A percentile compares a stretch with the other conserved stretches of the same genome.
Conservation (phyloP, 2,888 invertebrate species). For the Drosophila prolongata region DNA sequence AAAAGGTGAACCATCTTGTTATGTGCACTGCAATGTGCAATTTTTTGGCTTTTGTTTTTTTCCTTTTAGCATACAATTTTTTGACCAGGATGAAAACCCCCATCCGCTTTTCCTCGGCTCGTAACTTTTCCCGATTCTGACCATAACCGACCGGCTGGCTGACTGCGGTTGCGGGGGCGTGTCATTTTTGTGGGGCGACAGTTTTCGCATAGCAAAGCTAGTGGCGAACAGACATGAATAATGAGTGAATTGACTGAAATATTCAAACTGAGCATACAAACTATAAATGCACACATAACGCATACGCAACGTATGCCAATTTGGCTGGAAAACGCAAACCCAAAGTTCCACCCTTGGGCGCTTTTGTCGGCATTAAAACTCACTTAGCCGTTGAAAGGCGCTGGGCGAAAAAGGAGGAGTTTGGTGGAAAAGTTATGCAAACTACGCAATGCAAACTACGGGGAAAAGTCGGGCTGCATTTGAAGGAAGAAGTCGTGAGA, state of each 20-base stretch:
- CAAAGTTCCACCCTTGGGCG: constrained; percentile 9
- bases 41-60: constrained; percentile 17
- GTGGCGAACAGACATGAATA: constrained; percentile 75
- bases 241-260: constrained; percentile 63
- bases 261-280: constrained; percentile 39
- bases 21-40: constrained; percentile 28
- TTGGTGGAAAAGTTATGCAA: constrained; percentile 67
- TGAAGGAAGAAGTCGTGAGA: constrained; percentile 53
- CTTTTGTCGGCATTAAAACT: constrained; percentile 69
- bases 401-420: background rate
- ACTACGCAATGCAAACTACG: constrained; percentile 73
- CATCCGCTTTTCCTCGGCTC: constrained; percentile 14
- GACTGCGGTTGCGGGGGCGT: constrained; percentile 57
- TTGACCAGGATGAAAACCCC: constrained; percentile 55
- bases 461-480: constrained; percentile 38
- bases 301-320: constrained; percentile 58
- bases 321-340: constrained; percentile 24
- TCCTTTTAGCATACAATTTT: constrained; percentile 67
- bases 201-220: constrained; percentile 58
- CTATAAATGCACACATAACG: constrained; percentile 42
- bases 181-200: constrained; percentile 48
- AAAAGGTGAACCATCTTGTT: constrained; percentile 6
- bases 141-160: constrained; percentile 30
- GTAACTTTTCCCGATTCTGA: constrained; percentile 19
- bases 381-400: constrained; percentile 57